A percentile compares a stretch with the other conserved stretches of the same genome.
Evolutionary conservation across 2,113 vertebrate species (phyloP).

Genomic region (Pelecanoides urinatrix): DNA sequence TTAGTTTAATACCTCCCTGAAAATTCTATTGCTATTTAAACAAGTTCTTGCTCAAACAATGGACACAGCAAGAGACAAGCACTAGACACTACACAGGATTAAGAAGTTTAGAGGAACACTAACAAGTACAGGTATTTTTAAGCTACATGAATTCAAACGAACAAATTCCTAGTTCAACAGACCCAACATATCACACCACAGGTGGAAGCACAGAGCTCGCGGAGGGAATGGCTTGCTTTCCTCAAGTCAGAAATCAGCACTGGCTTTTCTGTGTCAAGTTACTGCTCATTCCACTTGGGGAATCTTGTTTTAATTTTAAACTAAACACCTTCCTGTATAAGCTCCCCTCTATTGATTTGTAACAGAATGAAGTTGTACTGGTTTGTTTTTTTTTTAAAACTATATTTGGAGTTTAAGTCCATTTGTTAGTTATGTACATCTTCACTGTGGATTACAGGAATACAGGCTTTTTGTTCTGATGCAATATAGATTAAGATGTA

Average conservation of each 20-base stretch:
- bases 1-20: not conserved
- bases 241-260: not conserved
- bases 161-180: not conserved
- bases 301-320: not conserved
- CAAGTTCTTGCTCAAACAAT: not conserved
- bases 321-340: not conserved
- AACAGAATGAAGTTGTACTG: not conserved
- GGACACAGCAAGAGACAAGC: not conserved
- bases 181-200: not conserved
- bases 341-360: not conserved
- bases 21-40: not conserved
- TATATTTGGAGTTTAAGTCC: not conserved
- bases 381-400: not conserved
- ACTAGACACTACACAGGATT: not conserved
- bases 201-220: not conserved
- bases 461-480: not conserved
- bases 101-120: not conserved
- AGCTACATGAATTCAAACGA: not conserved
- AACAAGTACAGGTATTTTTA: not conserved
- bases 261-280: not conserved
- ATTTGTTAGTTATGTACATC: not conserved
- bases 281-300: not conserved
- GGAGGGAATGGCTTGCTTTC: not conserved
- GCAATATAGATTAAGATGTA: not conserved
- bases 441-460: not conserved